Conservation (phyloP, 2,797 vertebrate species). For the Choloepus didactylus region DNA sequence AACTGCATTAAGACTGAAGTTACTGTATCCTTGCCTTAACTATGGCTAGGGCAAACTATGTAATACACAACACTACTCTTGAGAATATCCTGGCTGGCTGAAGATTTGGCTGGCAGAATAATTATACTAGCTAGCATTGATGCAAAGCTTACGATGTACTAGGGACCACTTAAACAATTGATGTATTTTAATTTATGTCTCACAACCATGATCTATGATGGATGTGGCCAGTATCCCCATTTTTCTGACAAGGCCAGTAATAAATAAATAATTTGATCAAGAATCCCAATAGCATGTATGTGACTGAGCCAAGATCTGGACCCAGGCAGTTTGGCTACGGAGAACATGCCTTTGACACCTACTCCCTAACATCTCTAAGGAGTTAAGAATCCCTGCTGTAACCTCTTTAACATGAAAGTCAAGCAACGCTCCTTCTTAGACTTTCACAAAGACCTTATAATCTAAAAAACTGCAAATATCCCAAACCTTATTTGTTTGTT, state of each 20-base stretch:
- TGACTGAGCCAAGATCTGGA: neutral
- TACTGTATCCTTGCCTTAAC: neutral
- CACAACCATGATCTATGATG: neutral
- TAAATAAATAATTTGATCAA: neutral
- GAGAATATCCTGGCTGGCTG: slow-evolving; percentile 27
- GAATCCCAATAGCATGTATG: neutral
- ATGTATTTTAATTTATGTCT: neutral
- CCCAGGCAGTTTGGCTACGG: neutral
- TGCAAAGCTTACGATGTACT: neutral
- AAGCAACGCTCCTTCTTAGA: neutral
- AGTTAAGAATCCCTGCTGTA: neutral
- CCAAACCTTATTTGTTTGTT: neutral
- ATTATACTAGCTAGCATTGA: neutral
- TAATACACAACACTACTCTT: neutral
- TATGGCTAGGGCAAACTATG: neutral
- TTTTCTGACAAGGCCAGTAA: neutral
- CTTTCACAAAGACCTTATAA: neutral
- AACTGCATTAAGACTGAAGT: neutral
- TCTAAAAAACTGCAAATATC: slow-evolving; percentile 21
- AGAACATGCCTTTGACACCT: neutral
- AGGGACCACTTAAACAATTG: neutral
- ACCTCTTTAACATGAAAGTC: neutral
- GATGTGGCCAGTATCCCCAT: neutral
- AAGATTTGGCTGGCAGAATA: slow-evolving; percentile 7
- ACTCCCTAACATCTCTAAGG: neutral